Conservation (phyloP, 2,113 vertebrate genomes). For the Chlorodrepanis virens region DNA sequence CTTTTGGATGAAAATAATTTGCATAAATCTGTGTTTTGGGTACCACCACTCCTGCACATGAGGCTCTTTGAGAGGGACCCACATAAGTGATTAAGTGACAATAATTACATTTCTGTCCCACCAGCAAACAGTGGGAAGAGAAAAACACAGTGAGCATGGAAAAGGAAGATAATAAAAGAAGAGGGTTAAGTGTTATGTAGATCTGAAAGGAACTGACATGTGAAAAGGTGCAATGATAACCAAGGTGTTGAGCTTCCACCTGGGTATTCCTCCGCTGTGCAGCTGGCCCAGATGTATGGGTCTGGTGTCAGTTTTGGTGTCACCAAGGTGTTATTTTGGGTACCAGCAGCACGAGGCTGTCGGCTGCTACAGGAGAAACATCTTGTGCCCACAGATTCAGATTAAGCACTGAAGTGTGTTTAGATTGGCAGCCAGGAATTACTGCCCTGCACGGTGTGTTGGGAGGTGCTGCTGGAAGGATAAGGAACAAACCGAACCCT, state of each 20-base stretch:
- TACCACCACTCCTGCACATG: accelerated
- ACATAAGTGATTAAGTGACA: accelerated
- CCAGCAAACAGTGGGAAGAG: not conserved
- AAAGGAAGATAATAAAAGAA: not conserved
- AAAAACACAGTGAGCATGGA: not conserved
- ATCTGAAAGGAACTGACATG: not conserved
- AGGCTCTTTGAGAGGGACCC: not conserved
- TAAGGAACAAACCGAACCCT: not conserved
- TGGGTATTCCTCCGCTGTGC: not conserved
- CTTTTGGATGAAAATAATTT: not conserved
- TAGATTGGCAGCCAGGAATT: not conserved
- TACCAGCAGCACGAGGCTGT: not conserved
- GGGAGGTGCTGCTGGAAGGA: accelerated
- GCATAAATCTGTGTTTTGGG: not conserved
- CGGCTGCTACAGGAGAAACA: not conserved
- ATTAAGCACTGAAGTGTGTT: not conserved
- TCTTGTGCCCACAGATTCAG: not conserved
- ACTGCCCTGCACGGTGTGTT: accelerated
- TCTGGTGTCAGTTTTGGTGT: not conserved
- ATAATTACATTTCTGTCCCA: not conserved
- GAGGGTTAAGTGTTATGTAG: too few species aligned
- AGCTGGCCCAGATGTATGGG: not conserved
- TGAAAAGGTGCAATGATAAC: not conserved
- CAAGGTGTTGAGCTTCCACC: not conserved
- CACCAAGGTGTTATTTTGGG: accelerated